A percentile compares a stretch with the other conserved stretches of the same genome.
Conservation (phyloP, 2,113 vertebrate genomes). For the Pelobates fuscus region DNA sequence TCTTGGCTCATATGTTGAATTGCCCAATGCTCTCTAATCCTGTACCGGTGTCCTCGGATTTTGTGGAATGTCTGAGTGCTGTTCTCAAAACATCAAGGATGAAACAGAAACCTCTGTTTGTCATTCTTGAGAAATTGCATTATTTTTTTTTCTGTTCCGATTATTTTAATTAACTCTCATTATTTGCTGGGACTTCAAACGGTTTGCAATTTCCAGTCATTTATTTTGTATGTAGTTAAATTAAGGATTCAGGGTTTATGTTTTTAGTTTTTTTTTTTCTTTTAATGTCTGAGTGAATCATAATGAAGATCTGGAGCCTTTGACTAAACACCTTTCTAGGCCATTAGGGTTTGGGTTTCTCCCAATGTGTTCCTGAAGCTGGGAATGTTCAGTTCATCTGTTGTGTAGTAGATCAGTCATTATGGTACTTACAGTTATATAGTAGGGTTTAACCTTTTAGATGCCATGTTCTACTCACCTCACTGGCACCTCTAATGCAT, state of each 20-base stretch:
- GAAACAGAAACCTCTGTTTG: conserved; percentile 24
- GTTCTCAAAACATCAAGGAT: not conserved
- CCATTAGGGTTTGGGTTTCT: not conserved
- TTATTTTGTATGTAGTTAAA: conserved; percentile 19
- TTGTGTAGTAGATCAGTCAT: not conserved
- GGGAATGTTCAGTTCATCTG: not conserved
- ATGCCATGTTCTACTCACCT: not conserved
- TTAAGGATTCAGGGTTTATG: conserved; percentile 14
- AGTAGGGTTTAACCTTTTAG: not conserved
- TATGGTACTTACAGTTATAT: not conserved
- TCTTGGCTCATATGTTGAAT: not conserved
- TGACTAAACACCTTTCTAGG: conserved; percentile 21
- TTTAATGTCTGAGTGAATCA: not conserved
- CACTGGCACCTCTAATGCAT: too few relatives aligned
- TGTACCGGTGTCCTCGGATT: not conserved
- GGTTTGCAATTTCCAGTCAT: conserved; percentile 22
- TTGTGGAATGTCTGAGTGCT: not conserved
- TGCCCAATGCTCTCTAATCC: too few relatives aligned
- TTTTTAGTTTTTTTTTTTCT: too few relatives aligned
- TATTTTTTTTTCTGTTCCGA: conserved; percentile 7
- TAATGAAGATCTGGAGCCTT: conserved; percentile 24
- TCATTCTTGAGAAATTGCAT: conserved; percentile 18
- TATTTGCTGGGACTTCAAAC: conserved; percentile 21
- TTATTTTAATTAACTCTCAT: conserved; percentile 22
- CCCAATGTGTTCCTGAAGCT: not conserved